Percentiles rank a stretch among this genome's conserved stretches.
Evolutionary conservation across 2,797 vertebrate species (phyloP).

Genomic region (Antennarius maculatus): DNA sequence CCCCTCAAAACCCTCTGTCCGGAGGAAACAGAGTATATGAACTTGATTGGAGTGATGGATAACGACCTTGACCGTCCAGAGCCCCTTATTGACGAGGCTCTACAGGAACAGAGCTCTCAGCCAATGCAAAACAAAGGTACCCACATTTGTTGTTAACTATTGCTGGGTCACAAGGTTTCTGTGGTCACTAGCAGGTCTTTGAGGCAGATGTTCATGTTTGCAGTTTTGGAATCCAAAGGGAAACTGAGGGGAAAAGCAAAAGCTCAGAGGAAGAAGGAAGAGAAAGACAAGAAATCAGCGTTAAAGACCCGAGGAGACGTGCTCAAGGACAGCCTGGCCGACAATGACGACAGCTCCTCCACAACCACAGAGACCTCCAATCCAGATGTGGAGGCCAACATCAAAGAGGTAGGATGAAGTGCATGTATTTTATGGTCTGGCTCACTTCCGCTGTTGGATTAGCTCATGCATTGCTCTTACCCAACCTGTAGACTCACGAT

Average conservation of each 20-base stretch:
- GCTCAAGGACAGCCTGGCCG: conserved; percentile 89
- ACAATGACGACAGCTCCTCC: conserved; percentile 97
- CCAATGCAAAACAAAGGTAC: conserved; percentile 92
- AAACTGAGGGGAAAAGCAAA: conserved; percentile 91
- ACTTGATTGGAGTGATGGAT: conserved; percentile 94
- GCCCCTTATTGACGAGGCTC: conserved; percentile 81
- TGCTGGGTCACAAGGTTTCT: neutral
- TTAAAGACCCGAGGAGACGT: conserved; percentile 90
- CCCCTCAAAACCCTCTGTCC: conserved; percentile 80
- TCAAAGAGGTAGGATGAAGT: conserved; percentile 86
- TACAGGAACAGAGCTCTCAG: conserved; percentile 88
- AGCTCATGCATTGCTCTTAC: neutral
- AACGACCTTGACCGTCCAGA: conserved; percentile 93
- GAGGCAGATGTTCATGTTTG: neutral
- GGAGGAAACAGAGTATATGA: conserved; percentile 89
- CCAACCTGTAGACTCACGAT: neutral
- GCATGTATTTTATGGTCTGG: rapidly evolving
- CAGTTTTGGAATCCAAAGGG: conserved; percentile 85
- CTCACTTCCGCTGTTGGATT: too few species aligned
- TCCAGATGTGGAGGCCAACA: conserved; percentile 90
- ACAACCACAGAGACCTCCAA: conserved; percentile 98
- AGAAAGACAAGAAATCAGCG: conserved; percentile 89
- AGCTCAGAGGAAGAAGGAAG: conserved; percentile 90
- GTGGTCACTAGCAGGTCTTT: neutral
- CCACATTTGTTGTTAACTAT: neutral